These are phyloP conservation scores for Dendrophyllia cribrosa DNA, from an alignment of 64 coral and sea anemone species.

Conservation along the genomic window DNA sequence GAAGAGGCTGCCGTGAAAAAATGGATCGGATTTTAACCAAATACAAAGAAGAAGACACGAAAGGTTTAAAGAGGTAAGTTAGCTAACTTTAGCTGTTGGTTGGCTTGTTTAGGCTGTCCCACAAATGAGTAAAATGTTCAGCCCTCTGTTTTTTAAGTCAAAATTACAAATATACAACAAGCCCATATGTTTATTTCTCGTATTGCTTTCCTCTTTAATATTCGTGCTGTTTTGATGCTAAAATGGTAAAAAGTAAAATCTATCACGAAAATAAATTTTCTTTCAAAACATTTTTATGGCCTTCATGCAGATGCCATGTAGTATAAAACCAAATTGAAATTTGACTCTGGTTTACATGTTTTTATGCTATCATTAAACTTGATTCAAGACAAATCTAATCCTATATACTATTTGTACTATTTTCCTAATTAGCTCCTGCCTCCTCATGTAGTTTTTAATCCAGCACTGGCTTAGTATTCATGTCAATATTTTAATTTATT, in stretches of 20 bases:
- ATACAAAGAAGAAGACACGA: slow-evolving; percentile 2
- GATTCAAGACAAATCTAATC: slow-evolving; percentile 54
- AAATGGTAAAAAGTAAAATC: too few relatives aligned
- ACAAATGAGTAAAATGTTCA: slow-evolving; percentile 46
- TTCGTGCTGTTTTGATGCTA: slow-evolving; percentile 38
- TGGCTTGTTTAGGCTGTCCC: slow-evolving; percentile 43
- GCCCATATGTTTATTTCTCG: slow-evolving; percentile 41
- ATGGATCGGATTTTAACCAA: not conserved
- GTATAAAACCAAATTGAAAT: slow-evolving; percentile 53
- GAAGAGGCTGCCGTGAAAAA: slow-evolving; percentile 59
- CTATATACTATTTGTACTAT: slow-evolving; percentile 49
- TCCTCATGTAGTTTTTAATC: slow-evolving; percentile 45
- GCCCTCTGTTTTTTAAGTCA: slow-evolving; percentile 26
- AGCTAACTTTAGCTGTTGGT: slow-evolving; percentile 29
- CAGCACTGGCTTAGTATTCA: slow-evolving; percentile 15
- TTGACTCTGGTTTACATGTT: too few relatives aligned
- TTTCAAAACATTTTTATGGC: slow-evolving; percentile 44
- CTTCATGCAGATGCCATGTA: slow-evolving; percentile 27
- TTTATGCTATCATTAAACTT: slow-evolving; percentile 28
- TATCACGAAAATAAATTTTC: slow-evolving; percentile 2
- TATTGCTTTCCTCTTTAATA: slow-evolving; percentile 51
- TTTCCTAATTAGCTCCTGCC: slow-evolving; percentile 52
- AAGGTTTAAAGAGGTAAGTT: slow-evolving; percentile 31
- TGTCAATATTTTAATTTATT: too few relatives aligned
- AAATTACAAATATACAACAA: slow-evolving; percentile 48